phyloP scores from a whole-genome alignment of 2,113 vertebrate genomes.

The Chascanopsetta lugubris region DNA sequence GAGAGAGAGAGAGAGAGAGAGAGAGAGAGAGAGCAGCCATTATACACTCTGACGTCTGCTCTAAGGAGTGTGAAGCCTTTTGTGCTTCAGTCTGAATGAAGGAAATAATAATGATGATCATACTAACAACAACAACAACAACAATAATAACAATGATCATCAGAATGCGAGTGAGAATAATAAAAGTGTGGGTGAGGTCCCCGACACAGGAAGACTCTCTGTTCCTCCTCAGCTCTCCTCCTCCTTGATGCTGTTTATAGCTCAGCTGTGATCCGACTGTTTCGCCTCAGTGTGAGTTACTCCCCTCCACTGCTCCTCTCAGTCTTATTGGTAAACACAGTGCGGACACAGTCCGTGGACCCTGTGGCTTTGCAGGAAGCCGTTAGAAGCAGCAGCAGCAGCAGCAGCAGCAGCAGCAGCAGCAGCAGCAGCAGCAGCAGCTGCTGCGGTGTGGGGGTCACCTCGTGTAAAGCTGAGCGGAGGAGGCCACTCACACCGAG shows the following conservation, averaged over 20 bases:
- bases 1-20: too few species aligned
- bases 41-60: too few species aligned
- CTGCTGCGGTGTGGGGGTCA: conserved; percentile 44
- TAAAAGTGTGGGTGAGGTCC: too few species aligned
- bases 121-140: too few species aligned
- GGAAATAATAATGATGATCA: too few species aligned
- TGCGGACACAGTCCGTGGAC: conserved; percentile 13
- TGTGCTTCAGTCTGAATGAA: too few species aligned
- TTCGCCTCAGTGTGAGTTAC: conserved; percentile 37
- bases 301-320: conserved; percentile 31
- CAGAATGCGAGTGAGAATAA: too few species aligned
- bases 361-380: conserved; percentile 52
- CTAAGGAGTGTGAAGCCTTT: too few species aligned
- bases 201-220: conserved; percentile 46
- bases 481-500: conserved; percentile 37
- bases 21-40: too few species aligned
- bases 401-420: conserved; percentile 49
- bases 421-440: conserved; percentile 41
- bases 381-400: conserved; percentile 48
- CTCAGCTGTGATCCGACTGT: conserved; percentile 33
- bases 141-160: too few species aligned
- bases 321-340: conserved; percentile 45
- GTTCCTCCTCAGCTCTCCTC: conserved; percentile 60
- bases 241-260: conserved; percentile 67
- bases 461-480: conserved; percentile 29